phyloP scores from a whole-genome alignment of 2,797 vertebrate species.

The Aeoliscus strigatus region DNA sequence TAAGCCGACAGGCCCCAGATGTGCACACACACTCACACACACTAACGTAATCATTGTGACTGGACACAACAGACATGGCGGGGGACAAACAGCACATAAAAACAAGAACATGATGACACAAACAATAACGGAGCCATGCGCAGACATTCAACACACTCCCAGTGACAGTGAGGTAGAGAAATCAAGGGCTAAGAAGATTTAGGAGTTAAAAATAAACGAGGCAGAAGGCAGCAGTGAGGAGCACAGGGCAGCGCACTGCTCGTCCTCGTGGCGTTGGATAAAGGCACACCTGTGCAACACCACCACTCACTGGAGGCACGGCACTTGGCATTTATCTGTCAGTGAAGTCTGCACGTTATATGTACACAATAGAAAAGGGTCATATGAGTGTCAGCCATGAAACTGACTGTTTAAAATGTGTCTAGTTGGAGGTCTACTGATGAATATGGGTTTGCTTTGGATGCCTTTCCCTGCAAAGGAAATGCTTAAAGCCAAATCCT shows the following conservation, averaged over 20 bases:
- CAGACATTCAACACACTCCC: conserved; percentile 16
- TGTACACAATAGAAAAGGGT: neutral
- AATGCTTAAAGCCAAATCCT: conserved; percentile 15
- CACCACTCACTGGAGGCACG: neutral
- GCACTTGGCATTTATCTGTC: neutral
- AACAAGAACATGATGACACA: conserved; percentile 38
- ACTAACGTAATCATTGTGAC: conserved; percentile 26
- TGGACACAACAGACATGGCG: conserved; percentile 1
- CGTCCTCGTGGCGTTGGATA: conserved; percentile 23
- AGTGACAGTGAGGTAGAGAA: conserved; percentile 52
- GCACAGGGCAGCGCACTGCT: conserved; percentile 37
- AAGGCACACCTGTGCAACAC: conserved; percentile 31
- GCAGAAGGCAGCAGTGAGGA: conserved; percentile 49
- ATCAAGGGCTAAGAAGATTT: conserved; percentile 77
- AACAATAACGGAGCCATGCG: conserved; percentile 27
- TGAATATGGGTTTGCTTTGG: conserved; percentile 3
- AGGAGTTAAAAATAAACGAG: conserved; percentile 76
- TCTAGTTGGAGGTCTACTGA: too few species aligned
- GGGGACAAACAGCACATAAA: conserved; percentile 34
- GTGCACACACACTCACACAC: conserved; percentile 44
- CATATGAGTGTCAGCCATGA: neutral
- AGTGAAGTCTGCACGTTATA: neutral
- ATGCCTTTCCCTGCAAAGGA: neutral
- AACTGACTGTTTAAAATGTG: neutral
- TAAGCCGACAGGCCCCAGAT: conserved; percentile 61